Conservation (phyloP, 1,140 invertebrate genomes). For the Tetragnatha versicolor region DNA sequence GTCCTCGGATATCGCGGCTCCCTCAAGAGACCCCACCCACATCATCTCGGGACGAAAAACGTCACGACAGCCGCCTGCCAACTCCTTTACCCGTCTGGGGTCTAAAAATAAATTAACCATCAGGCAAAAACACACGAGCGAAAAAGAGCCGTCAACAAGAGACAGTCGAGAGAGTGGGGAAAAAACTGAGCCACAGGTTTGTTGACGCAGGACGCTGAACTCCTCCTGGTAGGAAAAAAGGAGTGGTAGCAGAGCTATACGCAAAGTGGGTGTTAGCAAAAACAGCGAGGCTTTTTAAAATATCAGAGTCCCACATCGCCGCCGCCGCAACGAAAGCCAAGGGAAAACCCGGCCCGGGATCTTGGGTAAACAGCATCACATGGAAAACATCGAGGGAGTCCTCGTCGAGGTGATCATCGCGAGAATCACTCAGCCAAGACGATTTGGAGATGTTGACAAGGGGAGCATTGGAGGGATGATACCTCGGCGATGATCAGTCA, state of each 20-base stretch:
- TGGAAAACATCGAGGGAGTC: not conserved
- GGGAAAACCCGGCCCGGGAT: not conserved
- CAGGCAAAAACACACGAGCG: not conserved
- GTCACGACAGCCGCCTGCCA: not conserved
- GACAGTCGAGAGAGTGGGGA: too few species aligned
- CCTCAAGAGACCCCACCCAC: not conserved
- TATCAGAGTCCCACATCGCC: not conserved
- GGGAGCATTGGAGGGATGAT: too few species aligned
- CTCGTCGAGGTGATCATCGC: too few species aligned
- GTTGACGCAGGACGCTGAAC: slow-evolving; percentile 41
- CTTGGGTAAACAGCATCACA: not conserved
- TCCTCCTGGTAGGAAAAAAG: not conserved
- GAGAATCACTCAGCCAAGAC: too few species aligned
- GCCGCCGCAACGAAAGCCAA: not conserved
- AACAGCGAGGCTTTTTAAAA: slow-evolving; percentile 13
- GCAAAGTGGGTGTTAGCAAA: slow-evolving; percentile 36
- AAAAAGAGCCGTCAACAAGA: slow-evolving; percentile 11
- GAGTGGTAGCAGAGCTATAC: not conserved
- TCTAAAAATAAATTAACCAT: slow-evolving; percentile 10
- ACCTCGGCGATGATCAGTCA: too few species aligned
- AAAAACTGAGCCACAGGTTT: not conserved
- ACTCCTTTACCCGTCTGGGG: not conserved
- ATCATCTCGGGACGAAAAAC: not conserved
- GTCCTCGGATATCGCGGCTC: too few species aligned
- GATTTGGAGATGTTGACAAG: too few species aligned